These are phyloP conservation scores for Mustela nigripes DNA, from an alignment of 2,113 vertebrate genomes.

Conservation along the genomic window DNA sequence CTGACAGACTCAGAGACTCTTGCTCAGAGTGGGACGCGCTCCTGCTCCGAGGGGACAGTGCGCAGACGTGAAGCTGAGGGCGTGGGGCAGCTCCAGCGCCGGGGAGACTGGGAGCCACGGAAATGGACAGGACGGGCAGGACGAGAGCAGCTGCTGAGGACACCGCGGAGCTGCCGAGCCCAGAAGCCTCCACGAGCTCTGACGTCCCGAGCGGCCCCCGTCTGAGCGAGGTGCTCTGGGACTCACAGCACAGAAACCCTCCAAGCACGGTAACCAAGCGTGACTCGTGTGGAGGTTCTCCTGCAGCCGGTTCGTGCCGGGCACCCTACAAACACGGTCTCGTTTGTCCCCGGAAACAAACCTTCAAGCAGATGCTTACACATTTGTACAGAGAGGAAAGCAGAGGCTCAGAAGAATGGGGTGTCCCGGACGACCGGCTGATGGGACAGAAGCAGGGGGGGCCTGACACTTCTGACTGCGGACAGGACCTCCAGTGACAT, in stretches of 20 bases:
- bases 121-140: rapidly evolving
- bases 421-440: neutral
- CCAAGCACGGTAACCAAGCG: rapidly evolving
- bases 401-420: neutral
- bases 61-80: neutral
- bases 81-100: rapidly evolving
- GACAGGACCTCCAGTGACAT: rapidly evolving
- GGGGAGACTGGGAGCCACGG: neutral
- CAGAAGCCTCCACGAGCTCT: too few relatives aligned
- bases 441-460: neutral
- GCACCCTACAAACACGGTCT: neutral
- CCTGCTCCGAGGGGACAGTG: rapidly evolving
- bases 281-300: rapidly evolving
- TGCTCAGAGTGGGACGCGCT: rapidly evolving
- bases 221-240: neutral
- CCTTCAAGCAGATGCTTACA: neutral
- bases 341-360: neutral
- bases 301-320: rapidly evolving
- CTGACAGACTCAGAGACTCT: neutral
- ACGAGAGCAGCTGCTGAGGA: neutral
- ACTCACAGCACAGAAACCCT: neutral
- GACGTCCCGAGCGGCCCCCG: rapidly evolving
- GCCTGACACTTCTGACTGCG: too few relatives aligned
- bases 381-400: neutral
- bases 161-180: neutral